Evolutionary conservation across 1,140 invertebrate species (phyloP).

Genomic region (Batillaria attramentaria): DNA sequence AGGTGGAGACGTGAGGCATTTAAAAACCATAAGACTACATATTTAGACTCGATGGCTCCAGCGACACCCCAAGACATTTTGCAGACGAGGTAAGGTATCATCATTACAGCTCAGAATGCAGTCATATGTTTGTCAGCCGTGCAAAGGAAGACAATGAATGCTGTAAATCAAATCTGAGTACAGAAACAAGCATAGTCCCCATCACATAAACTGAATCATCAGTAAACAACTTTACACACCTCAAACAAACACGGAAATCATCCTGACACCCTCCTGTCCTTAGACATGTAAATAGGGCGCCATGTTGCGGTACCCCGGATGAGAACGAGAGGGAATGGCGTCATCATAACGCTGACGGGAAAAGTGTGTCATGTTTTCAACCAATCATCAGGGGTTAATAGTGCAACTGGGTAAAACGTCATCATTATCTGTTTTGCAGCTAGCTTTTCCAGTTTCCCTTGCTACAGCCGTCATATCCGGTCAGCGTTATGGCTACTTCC

Average conservation of each 20-base stretch:
- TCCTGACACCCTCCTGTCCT: constrained; percentile 4
- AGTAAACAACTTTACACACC: not conserved
- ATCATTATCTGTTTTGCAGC: not conserved
- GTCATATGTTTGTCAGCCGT: not conserved
- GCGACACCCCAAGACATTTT: no score
- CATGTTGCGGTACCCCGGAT: constrained; percentile 26
- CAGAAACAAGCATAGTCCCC: not conserved
- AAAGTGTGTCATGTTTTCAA: not conserved
- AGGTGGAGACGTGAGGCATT: no score
- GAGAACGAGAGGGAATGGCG: not conserved
- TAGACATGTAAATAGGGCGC: constrained; percentile 32
- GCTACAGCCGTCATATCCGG: constrained; percentile 23
- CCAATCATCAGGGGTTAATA: not conserved
- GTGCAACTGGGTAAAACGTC: constrained; percentile 11
- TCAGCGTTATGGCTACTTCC: constrained; percentile 24
- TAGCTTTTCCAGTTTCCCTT: no score
- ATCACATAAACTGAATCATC: not conserved
- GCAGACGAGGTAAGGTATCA: not conserved
- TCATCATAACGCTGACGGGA: not conserved
- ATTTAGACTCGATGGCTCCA: no score
- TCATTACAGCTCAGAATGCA: not conserved
- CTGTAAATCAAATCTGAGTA: not conserved
- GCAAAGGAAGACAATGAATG: not conserved
- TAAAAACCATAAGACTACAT: no score
- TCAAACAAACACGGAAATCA: not conserved